A percentile compares a stretch with the other conserved stretches of the same genome.
Conservation (phyloP, 2,797 vertebrate genomes). For the Pangasius djambal region DNA sequence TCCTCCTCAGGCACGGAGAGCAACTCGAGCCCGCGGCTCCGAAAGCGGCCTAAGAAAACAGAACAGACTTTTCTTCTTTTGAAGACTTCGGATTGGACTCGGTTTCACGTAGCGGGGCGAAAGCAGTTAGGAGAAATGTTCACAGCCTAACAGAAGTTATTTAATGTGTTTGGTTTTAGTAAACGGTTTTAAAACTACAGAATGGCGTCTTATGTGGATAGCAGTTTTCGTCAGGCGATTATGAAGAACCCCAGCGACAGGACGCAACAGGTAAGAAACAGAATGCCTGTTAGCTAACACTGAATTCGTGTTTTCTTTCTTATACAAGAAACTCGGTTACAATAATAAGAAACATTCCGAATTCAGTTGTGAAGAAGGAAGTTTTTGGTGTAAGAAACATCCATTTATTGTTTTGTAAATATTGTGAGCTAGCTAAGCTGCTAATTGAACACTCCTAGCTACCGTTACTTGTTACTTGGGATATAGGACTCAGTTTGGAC, state of each 20-base stretch:
- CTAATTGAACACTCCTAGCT: conserved; percentile 7
- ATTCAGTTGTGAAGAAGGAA: background rate
- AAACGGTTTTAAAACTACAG: conserved; percentile 37
- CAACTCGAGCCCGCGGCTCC: conserved; percentile 57
- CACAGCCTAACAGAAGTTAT: background rate
- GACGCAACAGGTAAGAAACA: conserved; percentile 78
- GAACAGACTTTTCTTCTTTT: conserved; percentile 23
- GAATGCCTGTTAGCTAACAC: background rate
- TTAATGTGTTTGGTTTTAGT: conserved; percentile 7
- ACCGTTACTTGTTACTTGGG: conserved; percentile 4
- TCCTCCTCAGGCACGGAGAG: conserved; percentile 9
- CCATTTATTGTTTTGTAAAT: background rate
- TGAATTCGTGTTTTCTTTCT: background rate
- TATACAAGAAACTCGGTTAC: too few species aligned
- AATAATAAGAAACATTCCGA: too few species aligned
- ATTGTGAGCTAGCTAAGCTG: background rate
- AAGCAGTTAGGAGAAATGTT: conserved; percentile 38
- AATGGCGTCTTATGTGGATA: conserved; percentile 90
- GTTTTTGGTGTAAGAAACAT: background rate
- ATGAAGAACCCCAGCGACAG: conserved; percentile 85
- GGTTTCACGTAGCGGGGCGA: background rate
- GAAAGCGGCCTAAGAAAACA: conserved; percentile 46
- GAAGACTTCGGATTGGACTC: background rate
- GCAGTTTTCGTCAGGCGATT: conserved; percentile 86
- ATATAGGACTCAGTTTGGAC: background rate